phyloP scores from a whole-genome alignment of 2,113 vertebrate genomes.

The Nansenia antarctica region DNA sequence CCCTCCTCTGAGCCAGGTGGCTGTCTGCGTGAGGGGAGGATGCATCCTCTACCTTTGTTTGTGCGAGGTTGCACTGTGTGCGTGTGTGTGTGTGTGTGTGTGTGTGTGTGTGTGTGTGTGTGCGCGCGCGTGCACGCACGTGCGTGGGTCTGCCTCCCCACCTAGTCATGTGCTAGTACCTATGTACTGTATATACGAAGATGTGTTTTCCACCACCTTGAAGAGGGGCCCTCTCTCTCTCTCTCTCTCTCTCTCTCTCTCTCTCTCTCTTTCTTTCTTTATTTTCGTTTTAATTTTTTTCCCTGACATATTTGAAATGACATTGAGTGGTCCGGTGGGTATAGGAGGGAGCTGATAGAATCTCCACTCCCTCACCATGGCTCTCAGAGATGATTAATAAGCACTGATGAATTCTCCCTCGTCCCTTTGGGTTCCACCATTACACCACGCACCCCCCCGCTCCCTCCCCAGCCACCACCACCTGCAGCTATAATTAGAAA shows the following conservation, averaged over 20 bases:
- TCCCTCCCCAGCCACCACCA: too few species aligned
- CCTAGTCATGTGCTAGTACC: background rate
- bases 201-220: background rate
- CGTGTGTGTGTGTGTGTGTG: slow-evolving; percentile 3
- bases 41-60: background rate
- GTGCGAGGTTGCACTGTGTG: background rate
- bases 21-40: slow-evolving; percentile 7
- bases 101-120: slow-evolving; percentile 5
- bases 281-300: slow-evolving; percentile 70
- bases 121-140: background rate
- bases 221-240: too few species aligned
- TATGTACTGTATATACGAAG: background rate
- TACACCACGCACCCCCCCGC: slow-evolving; percentile 65
- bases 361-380: slow-evolving; percentile 68
- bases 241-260: too few species aligned
- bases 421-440: slow-evolving; percentile 70
- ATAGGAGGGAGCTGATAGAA: slow-evolving; percentile 41
- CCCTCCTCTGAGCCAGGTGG: slow-evolving; percentile 33
- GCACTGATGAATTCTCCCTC: slow-evolving; percentile 75
- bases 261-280: too few species aligned
- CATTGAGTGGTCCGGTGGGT: slow-evolving; percentile 75
- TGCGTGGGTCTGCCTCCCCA: background rate
- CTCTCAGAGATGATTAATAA: slow-evolving; percentile 76
- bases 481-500: slow-evolving; percentile 78
- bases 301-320: slow-evolving; percentile 70